A percentile compares a stretch with the other conserved stretches of the same genome.
phyloP scores from a whole-genome alignment of 2,113 vertebrate genomes.

The Fukomys damarensis region DNA sequence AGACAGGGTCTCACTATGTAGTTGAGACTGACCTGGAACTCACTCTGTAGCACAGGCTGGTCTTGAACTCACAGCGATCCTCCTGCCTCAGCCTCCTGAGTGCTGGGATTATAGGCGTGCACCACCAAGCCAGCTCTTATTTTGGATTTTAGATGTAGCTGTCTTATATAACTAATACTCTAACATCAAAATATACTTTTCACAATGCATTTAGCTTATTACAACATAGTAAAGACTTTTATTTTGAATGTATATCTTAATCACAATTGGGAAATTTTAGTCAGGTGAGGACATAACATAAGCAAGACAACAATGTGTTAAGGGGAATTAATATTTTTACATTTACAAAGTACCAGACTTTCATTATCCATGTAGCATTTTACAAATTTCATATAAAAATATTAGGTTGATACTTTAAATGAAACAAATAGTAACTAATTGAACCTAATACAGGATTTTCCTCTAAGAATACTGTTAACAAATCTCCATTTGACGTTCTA shows the following conservation, averaged over 20 bases:
- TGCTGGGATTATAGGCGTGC: too few relatives aligned
- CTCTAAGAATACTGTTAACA: not conserved
- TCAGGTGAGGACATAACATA: not conserved
- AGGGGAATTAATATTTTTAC: not conserved
- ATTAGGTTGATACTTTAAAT: slow-evolving; percentile 19
- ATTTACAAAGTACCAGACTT: not conserved
- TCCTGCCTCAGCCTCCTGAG: too few relatives aligned
- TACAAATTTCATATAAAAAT: not conserved
- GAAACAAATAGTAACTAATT: not conserved
- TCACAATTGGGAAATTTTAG: slow-evolving; percentile 20
- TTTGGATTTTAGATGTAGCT: slow-evolving; percentile 6
- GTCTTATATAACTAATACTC: slow-evolving; percentile 23
- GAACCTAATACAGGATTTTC: not conserved
- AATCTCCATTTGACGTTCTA: slow-evolving; percentile 14
- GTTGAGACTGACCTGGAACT: too few relatives aligned
- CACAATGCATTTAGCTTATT: not conserved
- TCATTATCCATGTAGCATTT: slow-evolving; percentile 11
- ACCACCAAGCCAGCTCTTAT: too few relatives aligned
- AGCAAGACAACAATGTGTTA: not conserved
- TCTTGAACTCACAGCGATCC: too few relatives aligned
- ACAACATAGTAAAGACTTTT: not conserved
- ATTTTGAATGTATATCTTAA: not conserved
- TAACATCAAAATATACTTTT: not conserved
- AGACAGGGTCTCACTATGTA: too few relatives aligned
- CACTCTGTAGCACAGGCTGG: too few relatives aligned